Percentiles rank a stretch among this genome's conserved stretches.
phyloP scores from a whole-genome alignment of 2,797 vertebrate species.

The Podarcis siculus region DNA sequence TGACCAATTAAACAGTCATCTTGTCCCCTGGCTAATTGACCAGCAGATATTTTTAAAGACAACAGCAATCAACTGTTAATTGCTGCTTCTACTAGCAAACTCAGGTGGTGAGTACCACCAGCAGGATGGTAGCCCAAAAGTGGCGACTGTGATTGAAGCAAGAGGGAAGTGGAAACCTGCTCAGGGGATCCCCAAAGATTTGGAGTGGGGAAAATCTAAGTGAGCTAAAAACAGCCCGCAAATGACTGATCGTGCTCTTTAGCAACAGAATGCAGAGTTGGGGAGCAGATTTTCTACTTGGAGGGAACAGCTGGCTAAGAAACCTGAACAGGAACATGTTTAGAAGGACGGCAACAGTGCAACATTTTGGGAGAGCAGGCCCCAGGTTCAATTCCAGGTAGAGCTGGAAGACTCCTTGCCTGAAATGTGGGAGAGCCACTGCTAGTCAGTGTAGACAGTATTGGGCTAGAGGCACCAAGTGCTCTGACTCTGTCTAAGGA shows the following conservation, averaged over 20 bases:
- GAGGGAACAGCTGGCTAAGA: too few species aligned
- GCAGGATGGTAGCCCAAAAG: not conserved
- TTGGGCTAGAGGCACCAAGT: too few species aligned
- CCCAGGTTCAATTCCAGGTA: not conserved
- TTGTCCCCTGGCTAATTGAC: not conserved
- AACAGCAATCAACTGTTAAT: not conserved
- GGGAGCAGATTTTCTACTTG: not conserved
- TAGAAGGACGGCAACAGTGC: too few species aligned
- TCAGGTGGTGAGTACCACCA: not conserved
- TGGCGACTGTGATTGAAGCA: not conserved
- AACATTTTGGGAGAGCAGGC: not conserved
- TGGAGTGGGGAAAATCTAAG: not conserved
- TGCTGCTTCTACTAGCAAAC: not conserved
- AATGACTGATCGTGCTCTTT: not conserved
- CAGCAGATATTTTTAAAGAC: not conserved
- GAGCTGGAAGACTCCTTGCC: too few species aligned
- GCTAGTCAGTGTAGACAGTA: too few species aligned
- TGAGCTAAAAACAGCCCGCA: not conserved
- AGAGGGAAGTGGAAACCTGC: not conserved
- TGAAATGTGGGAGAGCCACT: too few species aligned
- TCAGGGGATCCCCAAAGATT: not conserved
- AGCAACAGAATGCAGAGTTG: not conserved
- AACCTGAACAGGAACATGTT: not conserved
- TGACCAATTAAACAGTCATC: not conserved
- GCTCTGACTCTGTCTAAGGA: too few species aligned